Base-by-base conservation (phyloP, 2,888 invertebrate genomes). In the Iphiclides podalirius region DNA sequence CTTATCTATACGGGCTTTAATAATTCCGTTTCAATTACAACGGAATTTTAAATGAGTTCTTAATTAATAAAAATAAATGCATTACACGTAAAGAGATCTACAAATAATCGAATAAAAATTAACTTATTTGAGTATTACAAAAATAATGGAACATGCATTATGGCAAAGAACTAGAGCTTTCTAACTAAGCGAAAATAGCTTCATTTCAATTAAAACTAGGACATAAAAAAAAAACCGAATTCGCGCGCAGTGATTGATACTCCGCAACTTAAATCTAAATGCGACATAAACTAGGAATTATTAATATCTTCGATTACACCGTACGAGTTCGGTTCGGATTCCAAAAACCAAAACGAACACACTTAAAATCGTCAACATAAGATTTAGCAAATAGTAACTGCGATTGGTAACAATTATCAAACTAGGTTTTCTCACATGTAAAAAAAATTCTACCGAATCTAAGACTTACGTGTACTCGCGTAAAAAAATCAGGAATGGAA, bases 81-180 rank as follows among this genome's bases (percentile, higher is more conserved):
- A 87, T 80, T 83, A 86, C 72, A 84, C 69, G 79, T 82, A 87
- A 85, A 85, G 88, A 88, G 88, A 88, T 88, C 88, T 88, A 85
- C 87, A 83, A 76, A 78, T 83, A 87, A 85, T 76, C 72, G 79
- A 83, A 80, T 76, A 58, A 64, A 76, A 77, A 77, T 80, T 81
- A 84, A 80, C 81, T 85, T 83, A 75, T 62, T 75, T 89, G 89
- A 89, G 89, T 89, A 89, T 89, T 89, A 87, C 80, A 79, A 79
- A 75, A 75, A 82, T 75, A 84, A 86, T 87, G 89, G 89, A 89
- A 89, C 89, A 86, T 89, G 89, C 88, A 83, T 86, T 89, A 89
- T 89, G 89, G 89, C 89, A 88, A 84, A 88, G 78, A 82, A 84
- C 83, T 85, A 84, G 76, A 83, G 80, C 72, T 80, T 79, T 85